These are phyloP conservation scores for Apodemus speciosus DNA, from an alignment of 2,113 vertebrate genomes.

Conservation along the genomic window DNA sequence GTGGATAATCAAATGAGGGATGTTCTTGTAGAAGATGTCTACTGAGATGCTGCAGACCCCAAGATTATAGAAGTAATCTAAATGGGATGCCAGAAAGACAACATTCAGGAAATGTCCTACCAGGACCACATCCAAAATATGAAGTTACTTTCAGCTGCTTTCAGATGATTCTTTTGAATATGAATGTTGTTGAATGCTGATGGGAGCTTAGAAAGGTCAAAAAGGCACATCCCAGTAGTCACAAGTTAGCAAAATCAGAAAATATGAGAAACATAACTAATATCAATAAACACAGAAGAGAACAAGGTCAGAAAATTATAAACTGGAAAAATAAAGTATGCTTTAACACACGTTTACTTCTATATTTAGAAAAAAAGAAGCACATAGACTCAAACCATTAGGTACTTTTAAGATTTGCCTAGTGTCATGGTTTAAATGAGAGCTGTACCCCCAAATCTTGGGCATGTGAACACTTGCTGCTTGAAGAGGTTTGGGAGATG, in stretches of 20 bases:
- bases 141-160: background rate
- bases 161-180: background rate
- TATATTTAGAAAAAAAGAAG: background rate
- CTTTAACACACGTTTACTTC: background rate
- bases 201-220: background rate
- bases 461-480: background rate
- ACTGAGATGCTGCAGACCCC: background rate
- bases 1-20: background rate
- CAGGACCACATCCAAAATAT: background rate
- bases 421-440: background rate
- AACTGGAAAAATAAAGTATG: background rate
- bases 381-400: background rate
- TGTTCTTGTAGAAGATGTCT: background rate
- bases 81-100: background rate
- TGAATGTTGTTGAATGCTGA: background rate
- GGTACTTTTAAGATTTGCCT: slow-evolving; percentile 36
- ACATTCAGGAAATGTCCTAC: background rate
- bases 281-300: background rate
- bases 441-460: too few relatives aligned
- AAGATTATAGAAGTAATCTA: background rate
- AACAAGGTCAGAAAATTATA: background rate
- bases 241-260: background rate
- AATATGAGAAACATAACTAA: background rate
- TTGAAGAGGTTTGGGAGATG: background rate
- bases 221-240: background rate